Evolutionary conservation across 1,140 invertebrate genomes (phyloP), one percentile per base, ranked within the genome.

Genomic region (Elymnias hypermnestra): DNA sequence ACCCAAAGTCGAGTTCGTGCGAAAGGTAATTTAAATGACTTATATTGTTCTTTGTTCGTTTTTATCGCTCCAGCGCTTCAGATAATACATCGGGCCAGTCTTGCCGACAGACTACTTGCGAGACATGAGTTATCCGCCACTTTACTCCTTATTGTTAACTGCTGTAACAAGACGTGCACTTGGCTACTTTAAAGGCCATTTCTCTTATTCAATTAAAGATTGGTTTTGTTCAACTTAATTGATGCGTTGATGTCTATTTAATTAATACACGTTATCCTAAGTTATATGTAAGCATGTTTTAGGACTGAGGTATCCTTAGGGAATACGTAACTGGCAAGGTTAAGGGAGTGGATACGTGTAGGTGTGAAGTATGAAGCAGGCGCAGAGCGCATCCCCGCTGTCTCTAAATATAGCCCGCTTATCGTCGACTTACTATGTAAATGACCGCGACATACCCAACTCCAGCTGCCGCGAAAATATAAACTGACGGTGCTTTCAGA

Each of bases 371-470:
- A 72, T 66, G 74, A 69, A 63, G 43, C 40, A 60, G 47, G 52
- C 60, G 56, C 54, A 45, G 48, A 71, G 53, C 67, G 59, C 70
- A 79, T 81, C 75, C 64, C 66, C 55, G 57, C 54, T 61, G 53
- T 65, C 38, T 73, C 78, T 85, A 85, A 83, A 83, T 82, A 78
- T 85, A 85, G 78, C 66, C 29, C 68, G 67, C 76, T 85, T 83
- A 83, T 85, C 78, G 73, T 37, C 57, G 60, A 73, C 70, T 79
- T 79, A 79, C 67, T 83, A 82, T 82, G 77, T 79, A 79, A 83
- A 83, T 83, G 76, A 79, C 77, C 74, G 75, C 69, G 69, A 72
- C 68, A 71, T 68, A 68, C 66, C 43, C 62, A 52, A 53, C 50
- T 58, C 67, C 73, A 78, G 67, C 70, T 75, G 76, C 72, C 55